phyloP scores from a whole-genome alignment of 2,797 vertebrate genomes.

The Sebastes minor region DNA sequence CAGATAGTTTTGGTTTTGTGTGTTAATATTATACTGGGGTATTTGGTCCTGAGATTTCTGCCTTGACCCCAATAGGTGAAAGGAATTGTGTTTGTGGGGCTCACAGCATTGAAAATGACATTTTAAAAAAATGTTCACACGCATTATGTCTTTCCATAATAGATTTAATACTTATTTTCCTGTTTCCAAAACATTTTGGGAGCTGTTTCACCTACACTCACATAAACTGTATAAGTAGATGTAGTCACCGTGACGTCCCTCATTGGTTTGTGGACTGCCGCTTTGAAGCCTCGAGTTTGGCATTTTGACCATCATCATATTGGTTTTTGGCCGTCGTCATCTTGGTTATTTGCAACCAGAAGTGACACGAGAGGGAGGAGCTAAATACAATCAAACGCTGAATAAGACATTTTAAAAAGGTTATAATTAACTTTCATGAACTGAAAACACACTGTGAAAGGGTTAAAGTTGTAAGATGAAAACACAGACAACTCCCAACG shows the following conservation, averaged over 20 bases:
- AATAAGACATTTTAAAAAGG: not conserved
- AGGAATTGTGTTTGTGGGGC: not conserved
- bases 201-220: not conserved
- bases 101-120: not conserved
- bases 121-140: not conserved
- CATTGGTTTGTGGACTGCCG: no score
- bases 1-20: not conserved
- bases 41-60: not conserved
- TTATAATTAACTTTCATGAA: no score
- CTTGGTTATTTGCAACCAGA: not conserved
- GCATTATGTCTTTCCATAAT: no score
- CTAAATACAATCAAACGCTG: not conserved
- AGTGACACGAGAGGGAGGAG: not conserved
- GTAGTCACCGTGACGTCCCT: no score
- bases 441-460: no score
- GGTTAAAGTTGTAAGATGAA: no score
- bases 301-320: not conserved
- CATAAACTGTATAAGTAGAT: no score
- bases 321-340: not conserved
- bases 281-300: not conserved
- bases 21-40: not conserved
- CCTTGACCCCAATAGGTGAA: not conserved
- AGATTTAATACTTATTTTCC: not conserved
- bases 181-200: not conserved
- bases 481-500: no score